phyloP scores from a whole-genome alignment of 2,113 vertebrate species.

The Takifugu flavidus region DNA sequence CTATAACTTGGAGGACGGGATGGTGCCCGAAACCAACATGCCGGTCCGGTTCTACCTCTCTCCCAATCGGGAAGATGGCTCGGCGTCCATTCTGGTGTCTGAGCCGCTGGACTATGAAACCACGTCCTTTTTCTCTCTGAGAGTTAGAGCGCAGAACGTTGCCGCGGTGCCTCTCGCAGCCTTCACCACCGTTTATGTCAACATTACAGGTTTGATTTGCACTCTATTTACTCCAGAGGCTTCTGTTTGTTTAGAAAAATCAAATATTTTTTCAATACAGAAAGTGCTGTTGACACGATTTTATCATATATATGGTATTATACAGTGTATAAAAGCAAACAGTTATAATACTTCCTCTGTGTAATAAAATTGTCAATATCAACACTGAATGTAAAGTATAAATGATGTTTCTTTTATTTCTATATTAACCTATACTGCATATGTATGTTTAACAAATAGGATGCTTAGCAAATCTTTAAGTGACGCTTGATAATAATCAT shows the following conservation, averaged over 20 bases:
- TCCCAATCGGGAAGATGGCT: conserved; percentile 83
- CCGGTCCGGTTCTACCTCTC: conserved; percentile 87
- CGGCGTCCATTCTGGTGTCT: conserved; percentile 84
- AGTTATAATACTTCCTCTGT: background rate
- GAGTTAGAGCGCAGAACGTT: conserved; percentile 84
- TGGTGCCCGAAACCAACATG: conserved; percentile 87
- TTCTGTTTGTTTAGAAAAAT: background rate
- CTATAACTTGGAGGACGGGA: conserved; percentile 86
- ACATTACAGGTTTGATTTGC: conserved; percentile 79
- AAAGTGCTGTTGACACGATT: background rate
- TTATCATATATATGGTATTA: too few species aligned
- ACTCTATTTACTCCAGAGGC: background rate
- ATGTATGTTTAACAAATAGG: too few species aligned
- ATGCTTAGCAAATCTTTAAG: too few species aligned
- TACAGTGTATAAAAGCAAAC: too few species aligned
- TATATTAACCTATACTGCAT: too few species aligned
- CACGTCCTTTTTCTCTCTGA: conserved; percentile 79
- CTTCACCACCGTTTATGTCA: conserved; percentile 80
- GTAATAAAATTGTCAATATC: background rate
- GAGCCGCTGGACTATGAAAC: conserved; percentile 86
- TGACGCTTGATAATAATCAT: too few species aligned
- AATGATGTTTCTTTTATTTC: too few species aligned
- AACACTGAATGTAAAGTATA: background rate
- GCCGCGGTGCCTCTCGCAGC: conserved; percentile 84
- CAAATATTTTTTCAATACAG: background rate